phyloP scores from a whole-genome alignment of 2,888 invertebrate genomes.

The Cryptus armator region DNA sequence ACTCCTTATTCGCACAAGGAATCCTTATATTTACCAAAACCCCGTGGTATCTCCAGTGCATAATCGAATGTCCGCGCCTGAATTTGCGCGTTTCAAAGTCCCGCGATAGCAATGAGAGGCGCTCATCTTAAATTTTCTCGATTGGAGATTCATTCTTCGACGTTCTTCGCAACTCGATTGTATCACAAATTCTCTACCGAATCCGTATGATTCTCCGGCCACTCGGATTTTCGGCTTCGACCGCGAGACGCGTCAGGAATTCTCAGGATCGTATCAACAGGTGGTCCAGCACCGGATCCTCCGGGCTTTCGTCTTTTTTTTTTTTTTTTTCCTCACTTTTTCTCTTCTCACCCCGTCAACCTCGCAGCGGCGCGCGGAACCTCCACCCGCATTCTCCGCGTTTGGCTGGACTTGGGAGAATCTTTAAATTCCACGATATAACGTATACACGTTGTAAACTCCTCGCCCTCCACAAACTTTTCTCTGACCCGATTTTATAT shows the following conservation, averaged over 20 bases:
- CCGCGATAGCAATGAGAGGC: background rate
- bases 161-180: constrained; percentile 6
- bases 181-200: constrained; percentile 65
- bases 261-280: constrained; percentile 80
- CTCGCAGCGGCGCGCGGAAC: constrained; percentile 29
- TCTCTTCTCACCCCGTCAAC: constrained; percentile 54
- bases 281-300: constrained; percentile 72
- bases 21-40: background rate
- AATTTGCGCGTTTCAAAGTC: background rate
- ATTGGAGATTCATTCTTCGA: constrained; percentile 24
- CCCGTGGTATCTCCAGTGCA: background rate
- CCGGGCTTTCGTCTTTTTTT: constrained; percentile 69
- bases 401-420: constrained; percentile 49
- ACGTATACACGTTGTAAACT: constrained; percentile 1
- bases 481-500: background rate
- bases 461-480: constrained; percentile 14
- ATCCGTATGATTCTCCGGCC: constrained; percentile 38
- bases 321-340: constrained; percentile 62
- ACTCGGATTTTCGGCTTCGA: constrained; percentile 66
- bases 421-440: constrained; percentile 56
- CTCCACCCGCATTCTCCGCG: constrained; percentile 38
- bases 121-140: background rate
- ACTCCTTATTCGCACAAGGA: constrained; percentile 24
- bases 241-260: constrained; percentile 75
- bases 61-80: background rate